These are phyloP conservation scores for Ophioninae sp. DNA, from an alignment of 2,888 invertebrate species.

Conservation along the genomic window DNA sequence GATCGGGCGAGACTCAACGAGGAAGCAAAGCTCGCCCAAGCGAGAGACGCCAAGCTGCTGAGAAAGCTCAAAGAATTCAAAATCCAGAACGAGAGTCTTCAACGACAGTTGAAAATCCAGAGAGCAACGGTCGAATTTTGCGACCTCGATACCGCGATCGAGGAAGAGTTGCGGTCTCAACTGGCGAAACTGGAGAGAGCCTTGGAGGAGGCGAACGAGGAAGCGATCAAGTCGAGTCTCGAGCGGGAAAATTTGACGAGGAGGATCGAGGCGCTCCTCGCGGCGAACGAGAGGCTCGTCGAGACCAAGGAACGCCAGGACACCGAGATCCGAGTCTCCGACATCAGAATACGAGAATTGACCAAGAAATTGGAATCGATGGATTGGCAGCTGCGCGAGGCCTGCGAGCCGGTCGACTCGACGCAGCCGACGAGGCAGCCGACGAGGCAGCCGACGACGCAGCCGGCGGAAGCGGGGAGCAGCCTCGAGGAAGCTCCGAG, in stretches of 20 bases:
- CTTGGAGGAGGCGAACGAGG: constrained; percentile 83
- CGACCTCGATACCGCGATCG: constrained; percentile 89
- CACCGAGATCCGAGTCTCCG: constrained; percentile 88
- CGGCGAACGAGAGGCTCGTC: constrained; percentile 89
- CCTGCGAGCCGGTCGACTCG: constrained; percentile 35
- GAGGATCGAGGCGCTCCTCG: constrained; percentile 87
- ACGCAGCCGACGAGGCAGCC: constrained; percentile 27
- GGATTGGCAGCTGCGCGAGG: constrained; percentile 71
- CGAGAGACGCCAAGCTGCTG: constrained; percentile 89
- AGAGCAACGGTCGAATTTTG: constrained; percentile 83
- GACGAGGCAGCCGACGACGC: constrained; percentile 33
- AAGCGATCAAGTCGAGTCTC: constrained; percentile 83
- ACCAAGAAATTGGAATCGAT: constrained; percentile 85
- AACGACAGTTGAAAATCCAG: constrained; percentile 82
- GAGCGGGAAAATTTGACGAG: constrained; percentile 88
- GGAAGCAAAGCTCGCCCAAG: constrained; percentile 85
- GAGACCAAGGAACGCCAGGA: constrained; percentile 93
- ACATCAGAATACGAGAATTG: constrained; percentile 87
- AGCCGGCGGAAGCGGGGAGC: not conserved
- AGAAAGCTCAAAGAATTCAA: constrained; percentile 94
- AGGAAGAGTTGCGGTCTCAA: constrained; percentile 90
- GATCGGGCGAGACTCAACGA: constrained; percentile 84
- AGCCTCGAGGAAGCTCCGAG: not conserved
- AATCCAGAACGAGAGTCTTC: constrained; percentile 84
- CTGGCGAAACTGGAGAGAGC: constrained; percentile 86